phyloP scores from a whole-genome alignment of 2,888 invertebrate genomes.

The Ditula angustiorana region DNA sequence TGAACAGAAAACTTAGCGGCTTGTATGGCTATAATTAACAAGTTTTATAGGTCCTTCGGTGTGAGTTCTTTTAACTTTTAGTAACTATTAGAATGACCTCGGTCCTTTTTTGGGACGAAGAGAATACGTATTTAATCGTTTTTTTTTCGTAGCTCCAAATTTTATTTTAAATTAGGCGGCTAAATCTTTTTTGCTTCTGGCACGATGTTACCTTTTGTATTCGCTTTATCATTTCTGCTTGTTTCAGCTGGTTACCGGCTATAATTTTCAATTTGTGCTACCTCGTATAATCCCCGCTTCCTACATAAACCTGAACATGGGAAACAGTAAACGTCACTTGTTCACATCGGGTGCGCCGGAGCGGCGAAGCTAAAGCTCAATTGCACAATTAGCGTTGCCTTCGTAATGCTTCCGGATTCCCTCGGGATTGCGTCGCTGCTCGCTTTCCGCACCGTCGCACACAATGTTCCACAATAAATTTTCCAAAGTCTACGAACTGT shows the following conservation, averaged over 20 bases:
- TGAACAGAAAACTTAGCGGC: conserved; percentile 8
- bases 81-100: conserved; percentile 10
- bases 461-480: conserved; percentile 6
- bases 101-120: not conserved
- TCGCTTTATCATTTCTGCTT: not conserved
- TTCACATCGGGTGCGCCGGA: conserved; percentile 49
- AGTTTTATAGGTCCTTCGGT: conserved; percentile 10
- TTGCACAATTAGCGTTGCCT: conserved; percentile 75
- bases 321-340: conserved; percentile 42
- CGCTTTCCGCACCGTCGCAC: conserved; percentile 50
- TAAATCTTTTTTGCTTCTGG: not conserved
- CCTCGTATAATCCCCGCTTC: conserved; percentile 32
- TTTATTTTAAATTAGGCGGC: not conserved
- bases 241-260: not conserved
- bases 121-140: not conserved
- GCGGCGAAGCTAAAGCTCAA: conserved; percentile 70
- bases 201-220: not conserved
- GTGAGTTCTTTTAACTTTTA: conserved; percentile 11
- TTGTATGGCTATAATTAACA: conserved; percentile 16
- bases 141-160: not conserved
- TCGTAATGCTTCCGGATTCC: conserved; percentile 75
- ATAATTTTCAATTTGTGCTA: conserved; percentile 35
- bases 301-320: conserved; percentile 38
- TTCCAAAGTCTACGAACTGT: not conserved
- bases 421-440: conserved; percentile 65